Evolutionary conservation across 1,140 invertebrate species (phyloP).

Genomic region (Onthophagus taurus): DNA sequence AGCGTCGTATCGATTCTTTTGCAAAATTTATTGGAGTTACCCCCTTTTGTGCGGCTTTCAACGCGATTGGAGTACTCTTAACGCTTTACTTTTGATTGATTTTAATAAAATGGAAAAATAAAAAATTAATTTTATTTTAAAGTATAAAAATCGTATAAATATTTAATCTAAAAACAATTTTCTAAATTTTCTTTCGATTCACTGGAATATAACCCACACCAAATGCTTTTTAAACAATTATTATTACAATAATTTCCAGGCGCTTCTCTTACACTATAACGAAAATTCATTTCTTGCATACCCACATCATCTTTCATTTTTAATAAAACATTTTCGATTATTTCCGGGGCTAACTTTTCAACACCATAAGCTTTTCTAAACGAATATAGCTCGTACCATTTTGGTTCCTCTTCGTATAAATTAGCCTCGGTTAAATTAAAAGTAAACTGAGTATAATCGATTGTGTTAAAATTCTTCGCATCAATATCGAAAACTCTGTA

Average conservation of each 20-base stretch:
- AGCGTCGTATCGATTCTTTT: too few relatives aligned
- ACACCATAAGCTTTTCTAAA: constrained; percentile 55
- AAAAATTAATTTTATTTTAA: too few relatives aligned
- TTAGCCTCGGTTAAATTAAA: constrained; percentile 74
- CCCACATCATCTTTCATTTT: constrained; percentile 32
- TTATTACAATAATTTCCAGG: constrained; percentile 3
- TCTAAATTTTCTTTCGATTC: constrained; percentile 4
- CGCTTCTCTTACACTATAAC: background rate
- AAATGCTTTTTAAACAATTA: constrained; percentile 5
- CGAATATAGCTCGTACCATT: constrained; percentile 59
- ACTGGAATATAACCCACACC: constrained; percentile 4
- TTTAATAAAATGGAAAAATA: too few relatives aligned
- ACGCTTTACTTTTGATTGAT: too few relatives aligned
- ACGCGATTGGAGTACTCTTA: too few relatives aligned
- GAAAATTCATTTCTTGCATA: constrained; percentile 3
- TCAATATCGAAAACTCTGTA: constrained; percentile 69
- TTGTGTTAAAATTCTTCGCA: constrained; percentile 44
- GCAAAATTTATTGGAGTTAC: too few relatives aligned
- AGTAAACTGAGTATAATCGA: constrained; percentile 64
- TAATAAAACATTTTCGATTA: constrained; percentile 38
- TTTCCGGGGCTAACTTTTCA: constrained; percentile 38
- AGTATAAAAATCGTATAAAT: too few relatives aligned
- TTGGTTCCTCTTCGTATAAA: constrained; percentile 40
- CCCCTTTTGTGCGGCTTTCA: too few relatives aligned
- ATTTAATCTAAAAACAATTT: constrained; percentile 7